Percentiles rank a stretch among this genome's conserved stretches.
Evolutionary conservation across 2,888 invertebrate species (phyloP).

Genomic region (Tetheella fluctuosa): DNA sequence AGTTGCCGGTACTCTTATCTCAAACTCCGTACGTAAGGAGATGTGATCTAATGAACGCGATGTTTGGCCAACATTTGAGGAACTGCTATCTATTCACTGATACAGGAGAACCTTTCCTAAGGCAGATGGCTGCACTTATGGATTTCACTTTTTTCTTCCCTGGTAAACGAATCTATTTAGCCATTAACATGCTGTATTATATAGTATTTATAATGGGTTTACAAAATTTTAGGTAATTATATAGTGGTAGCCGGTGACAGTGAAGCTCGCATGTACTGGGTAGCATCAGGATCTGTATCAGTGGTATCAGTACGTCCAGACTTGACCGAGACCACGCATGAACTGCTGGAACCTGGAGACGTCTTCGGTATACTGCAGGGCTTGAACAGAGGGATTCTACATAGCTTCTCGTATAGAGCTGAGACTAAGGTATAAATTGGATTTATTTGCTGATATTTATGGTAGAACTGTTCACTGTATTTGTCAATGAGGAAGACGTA

Average conservation of each 20-base stretch:
- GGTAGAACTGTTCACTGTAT: too few species aligned
- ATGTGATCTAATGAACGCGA: conserved; percentile 77
- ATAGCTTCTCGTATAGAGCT: conserved; percentile 82
- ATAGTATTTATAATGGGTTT: too few species aligned
- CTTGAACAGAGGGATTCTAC: conserved; percentile 70
- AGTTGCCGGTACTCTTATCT: conserved; percentile 68
- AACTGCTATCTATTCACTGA: conserved; percentile 79
- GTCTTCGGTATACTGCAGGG: conserved; percentile 82
- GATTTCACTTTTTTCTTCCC: conserved; percentile 79
- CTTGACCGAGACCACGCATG: conserved; percentile 76
- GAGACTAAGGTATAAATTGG: conserved; percentile 63
- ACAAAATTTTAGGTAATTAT: conserved; percentile 73
- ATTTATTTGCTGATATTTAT: too few species aligned
- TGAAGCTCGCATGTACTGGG: conserved; percentile 83
- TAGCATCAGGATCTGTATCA: conserved; percentile 74
- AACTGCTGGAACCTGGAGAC: conserved; percentile 71
- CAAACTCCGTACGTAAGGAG: conserved; percentile 76
- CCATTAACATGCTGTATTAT: too few species aligned
- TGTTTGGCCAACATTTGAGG: conserved; percentile 79
- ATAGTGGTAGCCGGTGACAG: conserved; percentile 81
- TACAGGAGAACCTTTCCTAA: conserved; percentile 75
- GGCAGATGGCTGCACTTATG: conserved; percentile 75
- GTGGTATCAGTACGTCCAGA: conserved; percentile 74
- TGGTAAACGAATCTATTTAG: conserved; percentile 45
- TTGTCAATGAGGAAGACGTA: too few species aligned